Evolutionary conservation across 2,113 vertebrate species (phyloP).

Genomic region (Poeciliopsis prolifica): DNA sequence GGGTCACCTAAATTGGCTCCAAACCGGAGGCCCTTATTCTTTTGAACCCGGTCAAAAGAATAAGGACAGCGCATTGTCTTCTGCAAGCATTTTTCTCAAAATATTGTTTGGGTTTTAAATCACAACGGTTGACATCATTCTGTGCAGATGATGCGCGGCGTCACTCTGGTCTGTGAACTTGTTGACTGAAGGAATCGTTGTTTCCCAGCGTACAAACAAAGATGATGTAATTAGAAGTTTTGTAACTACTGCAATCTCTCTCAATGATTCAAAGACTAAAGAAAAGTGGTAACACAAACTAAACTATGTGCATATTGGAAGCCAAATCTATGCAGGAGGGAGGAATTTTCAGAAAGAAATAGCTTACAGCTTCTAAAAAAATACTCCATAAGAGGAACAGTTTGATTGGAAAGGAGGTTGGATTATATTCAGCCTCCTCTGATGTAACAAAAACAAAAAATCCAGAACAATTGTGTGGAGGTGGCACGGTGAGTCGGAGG

Average conservation of each 20-base stretch:
- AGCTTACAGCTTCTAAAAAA: slow-evolving; percentile 12
- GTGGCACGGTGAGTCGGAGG: background rate
- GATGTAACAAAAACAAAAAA: background rate
- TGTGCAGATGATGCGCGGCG: background rate
- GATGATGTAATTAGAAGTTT: background rate
- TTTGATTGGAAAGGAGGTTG: background rate
- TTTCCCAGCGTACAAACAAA: too few species aligned
- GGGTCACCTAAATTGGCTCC: too few species aligned
- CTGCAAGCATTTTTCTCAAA: too few species aligned
- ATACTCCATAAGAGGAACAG: background rate
- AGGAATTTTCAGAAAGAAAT: slow-evolving; percentile 20
- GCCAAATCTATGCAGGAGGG: slow-evolving; percentile 15
- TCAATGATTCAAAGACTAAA: background rate
- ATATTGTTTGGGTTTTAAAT: too few species aligned
- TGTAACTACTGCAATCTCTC: background rate
- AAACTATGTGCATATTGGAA: slow-evolving; percentile 14
- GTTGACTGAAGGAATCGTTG: too few species aligned
- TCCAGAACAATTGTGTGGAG: background rate
- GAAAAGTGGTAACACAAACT: slow-evolving; percentile 6
- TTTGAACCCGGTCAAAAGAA: too few species aligned
- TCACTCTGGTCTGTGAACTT: slow-evolving; percentile 2
- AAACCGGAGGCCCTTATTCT: too few species aligned
- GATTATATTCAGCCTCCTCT: background rate
- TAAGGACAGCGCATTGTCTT: too few species aligned
- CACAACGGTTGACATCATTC: too few species aligned